phyloP scores from a whole-genome alignment of 2,797 vertebrate species.

The Iguana delicatissima region DNA sequence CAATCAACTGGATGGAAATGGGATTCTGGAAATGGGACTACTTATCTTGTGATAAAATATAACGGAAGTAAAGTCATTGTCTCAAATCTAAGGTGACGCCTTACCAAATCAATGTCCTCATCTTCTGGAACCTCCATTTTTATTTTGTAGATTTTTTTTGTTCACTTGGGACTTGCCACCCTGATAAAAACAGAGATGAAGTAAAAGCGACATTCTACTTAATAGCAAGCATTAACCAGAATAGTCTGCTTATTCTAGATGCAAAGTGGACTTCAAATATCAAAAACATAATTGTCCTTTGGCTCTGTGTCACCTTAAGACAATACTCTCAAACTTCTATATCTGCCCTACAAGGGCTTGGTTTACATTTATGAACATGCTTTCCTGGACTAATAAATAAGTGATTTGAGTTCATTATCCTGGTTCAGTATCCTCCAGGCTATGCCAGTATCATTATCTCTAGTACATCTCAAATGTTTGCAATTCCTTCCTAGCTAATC shows the following conservation, averaged over 20 bases:
- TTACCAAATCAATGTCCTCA: neutral
- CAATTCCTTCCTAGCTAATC: neutral
- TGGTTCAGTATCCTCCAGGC: neutral
- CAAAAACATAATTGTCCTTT: neutral
- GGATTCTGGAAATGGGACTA: neutral
- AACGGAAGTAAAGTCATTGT: neutral
- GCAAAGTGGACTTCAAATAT: neutral
- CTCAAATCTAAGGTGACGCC: neutral
- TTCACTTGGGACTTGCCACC: neutral
- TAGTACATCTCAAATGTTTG: neutral
- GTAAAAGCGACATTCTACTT: neutral
- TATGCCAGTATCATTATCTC: neutral
- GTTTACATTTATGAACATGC: neutral
- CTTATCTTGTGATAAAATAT: neutral
- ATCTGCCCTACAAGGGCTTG: neutral
- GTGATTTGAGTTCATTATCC: constrained; percentile 3
- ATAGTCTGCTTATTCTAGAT: neutral
- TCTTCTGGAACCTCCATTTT: neutral
- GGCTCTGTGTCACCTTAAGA: neutral
- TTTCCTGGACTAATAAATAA: neutral
- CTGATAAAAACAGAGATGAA: neutral
- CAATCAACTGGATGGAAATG: neutral
- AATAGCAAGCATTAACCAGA: neutral
- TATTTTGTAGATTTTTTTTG: neutral
- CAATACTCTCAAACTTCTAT: neutral